A percentile compares a stretch with the other conserved stretches of the same genome.
phyloP scores from a whole-genome alignment of 1,140 invertebrate genomes.

The Drosophila biarmipes region DNA sequence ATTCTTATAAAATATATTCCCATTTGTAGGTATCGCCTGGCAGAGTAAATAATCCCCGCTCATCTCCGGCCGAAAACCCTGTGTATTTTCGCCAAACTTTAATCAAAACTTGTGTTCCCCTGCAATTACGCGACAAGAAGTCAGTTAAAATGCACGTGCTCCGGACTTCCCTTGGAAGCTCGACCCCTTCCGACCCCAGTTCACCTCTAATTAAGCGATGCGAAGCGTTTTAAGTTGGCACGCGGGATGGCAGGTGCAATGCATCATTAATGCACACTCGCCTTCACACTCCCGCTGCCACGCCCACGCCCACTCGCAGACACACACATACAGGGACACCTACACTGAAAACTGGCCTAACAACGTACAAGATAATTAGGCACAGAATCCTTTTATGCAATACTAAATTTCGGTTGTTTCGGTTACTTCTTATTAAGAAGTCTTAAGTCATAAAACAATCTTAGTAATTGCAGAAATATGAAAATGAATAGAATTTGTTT shows the following conservation, averaged over 20 bases:
- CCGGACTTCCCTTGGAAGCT: neutral
- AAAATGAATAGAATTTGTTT: too few relatives aligned
- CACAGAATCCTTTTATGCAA: too few relatives aligned
- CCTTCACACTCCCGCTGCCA: slow-evolving; percentile 7
- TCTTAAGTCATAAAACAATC: too few relatives aligned
- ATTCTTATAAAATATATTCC: neutral
- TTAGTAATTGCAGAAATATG: too few relatives aligned
- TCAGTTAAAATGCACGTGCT: slow-evolving; percentile 45
- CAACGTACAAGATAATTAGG: neutral
- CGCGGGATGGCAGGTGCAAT: slow-evolving; percentile 39
- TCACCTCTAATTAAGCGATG: slow-evolving; percentile 72
- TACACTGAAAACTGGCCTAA: neutral
- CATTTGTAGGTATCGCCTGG: neutral
- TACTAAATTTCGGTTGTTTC: too few relatives aligned
- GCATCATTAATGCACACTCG: slow-evolving; percentile 75
- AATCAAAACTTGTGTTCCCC: slow-evolving; percentile 71
- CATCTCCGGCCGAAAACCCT: slow-evolving; percentile 29
- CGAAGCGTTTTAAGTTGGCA: slow-evolving; percentile 51
- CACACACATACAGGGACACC: neutral
- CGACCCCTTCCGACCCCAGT: slow-evolving; percentile 5
- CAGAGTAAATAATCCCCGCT: neutral
- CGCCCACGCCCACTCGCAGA: slow-evolving; percentile 2
- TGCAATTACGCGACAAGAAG: slow-evolving; percentile 74
- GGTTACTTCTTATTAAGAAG: neutral
- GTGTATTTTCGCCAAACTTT: slow-evolving; percentile 50